A percentile compares a stretch with the other conserved stretches of the same genome.
Conservation (phyloP, 2,113 vertebrate genomes). For the Leiothrix lutea region DNA sequence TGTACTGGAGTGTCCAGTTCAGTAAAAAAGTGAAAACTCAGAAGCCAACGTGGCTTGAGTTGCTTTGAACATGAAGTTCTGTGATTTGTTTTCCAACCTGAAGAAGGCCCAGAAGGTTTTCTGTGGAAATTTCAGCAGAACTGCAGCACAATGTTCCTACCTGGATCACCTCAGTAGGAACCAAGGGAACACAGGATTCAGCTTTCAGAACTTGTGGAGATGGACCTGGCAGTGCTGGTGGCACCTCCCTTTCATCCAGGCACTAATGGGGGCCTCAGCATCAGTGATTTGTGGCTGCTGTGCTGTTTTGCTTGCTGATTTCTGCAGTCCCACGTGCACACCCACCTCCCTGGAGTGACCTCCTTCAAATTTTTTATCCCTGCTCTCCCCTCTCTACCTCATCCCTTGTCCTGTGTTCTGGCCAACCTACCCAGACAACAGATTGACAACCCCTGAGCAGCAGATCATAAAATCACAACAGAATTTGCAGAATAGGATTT, state of each 20-base stretch:
- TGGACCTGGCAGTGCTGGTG: neutral
- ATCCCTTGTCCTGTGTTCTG: neutral
- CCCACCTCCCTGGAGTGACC: neutral
- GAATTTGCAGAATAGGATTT: neutral
- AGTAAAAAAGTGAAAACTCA: neutral
- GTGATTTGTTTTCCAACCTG: neutral
- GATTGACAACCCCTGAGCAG: rapidly evolving
- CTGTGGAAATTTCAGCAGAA: neutral
- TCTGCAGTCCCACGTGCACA: neutral
- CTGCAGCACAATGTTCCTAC: neutral
- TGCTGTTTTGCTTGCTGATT: neutral
- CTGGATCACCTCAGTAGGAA: neutral
- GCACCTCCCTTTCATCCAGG: neutral
- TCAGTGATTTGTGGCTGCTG: neutral
- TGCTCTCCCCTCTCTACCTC: neutral
- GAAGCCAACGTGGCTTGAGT: rapidly evolving
- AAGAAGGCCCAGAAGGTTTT: neutral
- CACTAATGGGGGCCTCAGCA: neutral
- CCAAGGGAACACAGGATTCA: neutral
- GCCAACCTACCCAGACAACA: neutral
- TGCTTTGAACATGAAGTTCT: rapidly evolving
- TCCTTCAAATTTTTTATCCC: neutral
- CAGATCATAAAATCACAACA: neutral
- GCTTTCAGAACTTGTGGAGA: neutral
- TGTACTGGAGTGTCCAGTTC: neutral